These are phyloP conservation scores for Noctuana brunneofusca DNA, from an alignment of 2,888 invertebrate genomes.

Conservation along the genomic window DNA sequence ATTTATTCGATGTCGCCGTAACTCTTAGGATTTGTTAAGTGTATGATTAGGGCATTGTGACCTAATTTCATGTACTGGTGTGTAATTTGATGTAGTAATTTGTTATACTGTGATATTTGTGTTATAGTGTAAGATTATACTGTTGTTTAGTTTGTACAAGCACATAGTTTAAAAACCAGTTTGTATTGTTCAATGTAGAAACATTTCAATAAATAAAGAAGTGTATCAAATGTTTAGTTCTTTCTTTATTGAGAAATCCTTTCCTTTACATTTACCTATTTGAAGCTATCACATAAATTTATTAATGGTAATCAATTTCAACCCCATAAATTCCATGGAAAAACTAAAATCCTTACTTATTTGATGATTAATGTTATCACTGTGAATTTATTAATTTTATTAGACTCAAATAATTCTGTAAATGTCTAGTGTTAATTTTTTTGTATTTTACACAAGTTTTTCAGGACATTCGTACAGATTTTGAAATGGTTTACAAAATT, in stretches of 20 bases:
- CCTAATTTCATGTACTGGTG: conserved; percentile 23
- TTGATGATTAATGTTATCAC: background rate
- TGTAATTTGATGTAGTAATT: conserved; percentile 36
- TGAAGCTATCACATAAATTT: background rate
- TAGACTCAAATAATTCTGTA: too few relatives aligned
- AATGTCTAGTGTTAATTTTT: too few relatives aligned
- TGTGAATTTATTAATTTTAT: too few relatives aligned
- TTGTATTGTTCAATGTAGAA: conserved; percentile 59
- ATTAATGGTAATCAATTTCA: background rate
- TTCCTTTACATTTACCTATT: conserved; percentile 34
- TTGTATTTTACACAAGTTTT: too few relatives aligned
- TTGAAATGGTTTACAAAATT: too few relatives aligned
- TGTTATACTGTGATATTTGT: conserved; percentile 42
- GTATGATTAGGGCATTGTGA: conserved; percentile 20
- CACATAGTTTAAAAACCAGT: conserved; percentile 49
- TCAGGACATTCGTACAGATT: too few relatives aligned
- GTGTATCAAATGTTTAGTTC: conserved; percentile 68
- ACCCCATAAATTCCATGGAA: background rate
- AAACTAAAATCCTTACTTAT: too few relatives aligned
- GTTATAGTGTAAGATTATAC: conserved; percentile 49
- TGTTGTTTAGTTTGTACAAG: conserved; percentile 49
- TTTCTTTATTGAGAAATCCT: conserved; percentile 50
- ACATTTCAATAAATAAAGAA: conserved; percentile 73
- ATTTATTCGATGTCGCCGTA: conserved; percentile 17
- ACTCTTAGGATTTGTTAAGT: conserved; percentile 12